phyloP scores from a whole-genome alignment of 2,888 invertebrate species.

The Cerceris ruficornis region DNA sequence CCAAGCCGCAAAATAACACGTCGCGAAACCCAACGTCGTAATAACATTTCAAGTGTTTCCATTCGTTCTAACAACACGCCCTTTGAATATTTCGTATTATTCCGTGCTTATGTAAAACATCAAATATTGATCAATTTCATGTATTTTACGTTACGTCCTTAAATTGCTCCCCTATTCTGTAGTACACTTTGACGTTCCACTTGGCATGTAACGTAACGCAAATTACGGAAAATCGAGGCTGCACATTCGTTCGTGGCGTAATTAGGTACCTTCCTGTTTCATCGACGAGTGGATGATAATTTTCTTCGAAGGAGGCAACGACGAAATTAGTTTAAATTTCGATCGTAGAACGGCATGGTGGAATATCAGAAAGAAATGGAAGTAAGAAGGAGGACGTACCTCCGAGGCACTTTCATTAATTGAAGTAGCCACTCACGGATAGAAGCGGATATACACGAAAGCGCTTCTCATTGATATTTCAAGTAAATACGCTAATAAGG shows the following conservation, averaged over 20 bases:
- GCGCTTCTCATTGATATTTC: slow-evolving; percentile 24
- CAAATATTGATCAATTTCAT: slow-evolving; percentile 53
- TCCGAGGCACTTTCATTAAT: neutral
- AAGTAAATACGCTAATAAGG: slow-evolving; percentile 29
- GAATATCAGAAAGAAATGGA: neutral
- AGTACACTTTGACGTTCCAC: neutral
- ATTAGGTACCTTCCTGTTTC: slow-evolving; percentile 21
- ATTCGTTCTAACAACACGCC: no score
- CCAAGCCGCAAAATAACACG: no score
- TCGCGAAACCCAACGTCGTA: no score
- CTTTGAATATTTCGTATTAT: neutral
- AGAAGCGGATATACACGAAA: slow-evolving; percentile 1
- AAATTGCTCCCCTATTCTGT: neutral
- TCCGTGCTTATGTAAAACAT: slow-evolving; percentile 20
- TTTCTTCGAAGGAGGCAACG: neutral
- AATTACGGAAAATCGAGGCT: neutral
- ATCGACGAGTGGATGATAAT: neutral
- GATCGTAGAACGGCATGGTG: neutral
- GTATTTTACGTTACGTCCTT: slow-evolving; percentile 37
- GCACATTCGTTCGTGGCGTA: slow-evolving; percentile 21
- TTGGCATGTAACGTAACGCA: no score
- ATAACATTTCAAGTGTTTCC: no score
- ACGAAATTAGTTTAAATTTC: slow-evolving; percentile 7
- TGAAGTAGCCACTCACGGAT: neutral
- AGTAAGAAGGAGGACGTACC: neutral